These are phyloP conservation scores for Agonopterix heracliana DNA, from an alignment of 2,888 invertebrate genomes.

Conservation along the genomic window DNA sequence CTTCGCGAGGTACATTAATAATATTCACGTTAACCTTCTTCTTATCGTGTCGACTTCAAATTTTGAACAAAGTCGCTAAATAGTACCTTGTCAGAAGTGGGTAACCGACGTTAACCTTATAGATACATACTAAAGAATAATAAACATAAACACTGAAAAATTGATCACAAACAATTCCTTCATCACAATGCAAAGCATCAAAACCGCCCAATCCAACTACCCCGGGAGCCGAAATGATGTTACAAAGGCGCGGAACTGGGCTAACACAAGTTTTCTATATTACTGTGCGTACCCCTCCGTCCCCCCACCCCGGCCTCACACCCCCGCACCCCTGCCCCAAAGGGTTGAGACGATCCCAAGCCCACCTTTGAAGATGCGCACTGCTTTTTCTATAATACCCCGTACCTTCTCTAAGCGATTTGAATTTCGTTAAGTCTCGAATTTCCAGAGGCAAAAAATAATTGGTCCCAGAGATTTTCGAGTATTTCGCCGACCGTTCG, in stretches of 20 bases:
- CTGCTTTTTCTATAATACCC: conserved; percentile 72
- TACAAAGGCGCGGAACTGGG: conserved; percentile 76
- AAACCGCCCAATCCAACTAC: conserved; percentile 27
- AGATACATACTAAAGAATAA: no score
- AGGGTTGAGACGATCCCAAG: conserved; percentile 44
- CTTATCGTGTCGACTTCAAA: no score
- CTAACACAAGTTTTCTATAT: conserved; percentile 77
- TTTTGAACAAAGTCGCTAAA: no score
- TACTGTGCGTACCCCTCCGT: conserved; percentile 60
- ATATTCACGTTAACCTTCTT: no score
- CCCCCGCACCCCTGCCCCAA: conserved; percentile 31
- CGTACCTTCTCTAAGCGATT: conserved; percentile 68
- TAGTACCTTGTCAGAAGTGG: no score
- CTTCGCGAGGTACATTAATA: no score
- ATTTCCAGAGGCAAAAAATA: conserved; percentile 71
- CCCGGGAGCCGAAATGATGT: conserved; percentile 72
- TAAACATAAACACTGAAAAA: no score
- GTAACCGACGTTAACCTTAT: no score
- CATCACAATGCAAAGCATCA: conserved; percentile 25
- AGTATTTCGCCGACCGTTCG: conserved; percentile 31
- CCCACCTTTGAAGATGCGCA: conserved; percentile 74
- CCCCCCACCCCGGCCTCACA: conserved; percentile 15
- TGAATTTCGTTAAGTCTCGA: conserved; percentile 73
- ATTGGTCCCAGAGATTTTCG: conserved; percentile 67
- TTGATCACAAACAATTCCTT: no score